A percentile compares a stretch with the other conserved stretches of the same genome.
Evolutionary conservation across 1,140 invertebrate species (phyloP).

Genomic region (Potamilus streckersoni): DNA sequence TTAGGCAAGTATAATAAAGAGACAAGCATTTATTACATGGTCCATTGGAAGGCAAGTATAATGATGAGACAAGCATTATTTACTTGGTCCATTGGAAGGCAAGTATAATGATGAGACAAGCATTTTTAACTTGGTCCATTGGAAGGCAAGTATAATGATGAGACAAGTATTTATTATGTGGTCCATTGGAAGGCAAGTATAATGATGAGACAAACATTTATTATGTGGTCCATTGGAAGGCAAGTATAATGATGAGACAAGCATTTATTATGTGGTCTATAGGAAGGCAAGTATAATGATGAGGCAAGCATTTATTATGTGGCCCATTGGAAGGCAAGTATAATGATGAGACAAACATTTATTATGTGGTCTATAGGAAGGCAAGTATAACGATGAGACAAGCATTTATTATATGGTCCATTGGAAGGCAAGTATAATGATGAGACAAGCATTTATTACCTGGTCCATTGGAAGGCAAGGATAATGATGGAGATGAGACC

Average conservation of each 20-base stretch:
- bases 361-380: constrained; percentile 90
- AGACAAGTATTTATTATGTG: too few relatives aligned
- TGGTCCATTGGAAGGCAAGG: constrained; percentile 92
- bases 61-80: too few relatives aligned
- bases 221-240: constrained; percentile 91
- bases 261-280: constrained; percentile 61
- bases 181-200: too few relatives aligned
- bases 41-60: constrained; percentile 76
- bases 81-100: too few relatives aligned
- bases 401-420: constrained; percentile 82
- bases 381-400: constrained; percentile 88
- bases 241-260: constrained; percentile 90
- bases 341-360: constrained; percentile 86
- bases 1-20: constrained; percentile 88
- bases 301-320: constrained; percentile 82
- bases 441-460: constrained; percentile 85
- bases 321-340: constrained; percentile 92
- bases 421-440: constrained; percentile 90
- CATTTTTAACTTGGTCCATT: too few relatives aligned
- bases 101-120: too few relatives aligned
- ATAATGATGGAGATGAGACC: constrained; percentile 89
- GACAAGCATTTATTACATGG: constrained; percentile 77
- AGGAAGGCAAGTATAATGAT: constrained; percentile 38
- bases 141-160: too few relatives aligned
- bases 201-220: constrained; percentile 26